Percentiles rank a stretch among this genome's conserved stretches.
Evolutionary conservation across 2,888 invertebrate genomes (phyloP).

Genomic region (Epinotia demarniana): DNA sequence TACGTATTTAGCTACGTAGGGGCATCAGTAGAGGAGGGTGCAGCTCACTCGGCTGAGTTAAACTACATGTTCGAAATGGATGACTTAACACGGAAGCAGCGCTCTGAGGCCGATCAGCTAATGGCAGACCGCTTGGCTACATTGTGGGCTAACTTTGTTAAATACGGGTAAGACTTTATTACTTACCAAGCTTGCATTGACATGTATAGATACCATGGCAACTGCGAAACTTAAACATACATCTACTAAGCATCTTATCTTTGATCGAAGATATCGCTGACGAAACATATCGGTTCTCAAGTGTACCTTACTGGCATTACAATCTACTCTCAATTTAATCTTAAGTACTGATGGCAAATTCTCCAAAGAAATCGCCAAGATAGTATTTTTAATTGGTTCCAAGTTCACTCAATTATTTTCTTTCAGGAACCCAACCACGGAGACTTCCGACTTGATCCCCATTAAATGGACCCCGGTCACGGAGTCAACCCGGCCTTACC

Average conservation of each 20-base stretch:
- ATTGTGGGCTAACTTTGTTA: conserved; percentile 76
- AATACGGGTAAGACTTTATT: conserved; percentile 68
- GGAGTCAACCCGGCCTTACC: conserved; percentile 61
- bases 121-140: conserved; percentile 65
- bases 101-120: conserved; percentile 60
- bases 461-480: conserved; percentile 66
- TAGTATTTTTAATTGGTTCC: not conserved
- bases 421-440: conserved; percentile 73
- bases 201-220: not conserved
- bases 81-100: conserved; percentile 44
- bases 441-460: conserved; percentile 60
- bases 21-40: conserved; percentile 56
- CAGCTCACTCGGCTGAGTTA: conserved; percentile 68
- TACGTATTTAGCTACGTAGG: conserved; percentile 72
- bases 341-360: not conserved
- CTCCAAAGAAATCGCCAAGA: not conserved
- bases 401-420: conserved; percentile 4
- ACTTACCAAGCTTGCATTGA: not conserved
- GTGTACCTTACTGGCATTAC: not conserved
- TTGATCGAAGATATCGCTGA: not conserved
- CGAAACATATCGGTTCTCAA: not conserved
- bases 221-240: not conserved
- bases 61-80: conserved; percentile 66
- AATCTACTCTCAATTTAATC: not conserved
- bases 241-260: not conserved